phyloP scores from a whole-genome alignment of 2,113 vertebrate genomes.

The Puffinus mauretanicus region DNA sequence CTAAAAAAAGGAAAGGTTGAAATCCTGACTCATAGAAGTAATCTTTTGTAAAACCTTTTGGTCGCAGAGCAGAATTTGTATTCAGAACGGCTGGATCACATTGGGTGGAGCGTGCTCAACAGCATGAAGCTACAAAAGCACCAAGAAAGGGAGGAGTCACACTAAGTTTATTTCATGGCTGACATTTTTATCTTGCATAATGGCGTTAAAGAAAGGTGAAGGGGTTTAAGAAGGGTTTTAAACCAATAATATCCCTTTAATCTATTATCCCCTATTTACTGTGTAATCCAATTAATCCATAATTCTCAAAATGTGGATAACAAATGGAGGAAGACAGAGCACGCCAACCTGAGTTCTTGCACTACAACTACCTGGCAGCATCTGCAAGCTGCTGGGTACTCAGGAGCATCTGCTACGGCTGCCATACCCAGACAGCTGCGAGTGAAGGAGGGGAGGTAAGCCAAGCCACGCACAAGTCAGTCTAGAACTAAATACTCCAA shows the following conservation, averaged over 20 bases:
- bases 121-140: background rate
- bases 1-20: background rate
- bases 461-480: accelerated
- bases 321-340: background rate
- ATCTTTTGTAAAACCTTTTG: background rate
- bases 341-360: background rate
- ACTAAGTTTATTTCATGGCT: background rate
- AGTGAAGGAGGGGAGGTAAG: background rate
- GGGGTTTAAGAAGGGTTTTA: constrained; percentile 41
- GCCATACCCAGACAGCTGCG: background rate
- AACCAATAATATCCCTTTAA: constrained; percentile 58
- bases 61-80: background rate
- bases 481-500: background rate
- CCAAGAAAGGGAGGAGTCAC: background rate
- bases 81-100: background rate
- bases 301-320: constrained; percentile 18
- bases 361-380: accelerated
- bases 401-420: background rate
- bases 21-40: background rate
- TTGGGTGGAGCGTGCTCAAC: background rate
- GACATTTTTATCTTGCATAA: constrained; percentile 39
- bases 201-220: constrained; percentile 15
- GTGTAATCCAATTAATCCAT: constrained; percentile 38
- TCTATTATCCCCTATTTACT: constrained; percentile 43
- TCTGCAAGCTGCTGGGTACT: background rate